These are phyloP conservation scores for Cabera pusaria DNA, from an alignment of 2,888 invertebrate species.

Conservation along the genomic window DNA sequence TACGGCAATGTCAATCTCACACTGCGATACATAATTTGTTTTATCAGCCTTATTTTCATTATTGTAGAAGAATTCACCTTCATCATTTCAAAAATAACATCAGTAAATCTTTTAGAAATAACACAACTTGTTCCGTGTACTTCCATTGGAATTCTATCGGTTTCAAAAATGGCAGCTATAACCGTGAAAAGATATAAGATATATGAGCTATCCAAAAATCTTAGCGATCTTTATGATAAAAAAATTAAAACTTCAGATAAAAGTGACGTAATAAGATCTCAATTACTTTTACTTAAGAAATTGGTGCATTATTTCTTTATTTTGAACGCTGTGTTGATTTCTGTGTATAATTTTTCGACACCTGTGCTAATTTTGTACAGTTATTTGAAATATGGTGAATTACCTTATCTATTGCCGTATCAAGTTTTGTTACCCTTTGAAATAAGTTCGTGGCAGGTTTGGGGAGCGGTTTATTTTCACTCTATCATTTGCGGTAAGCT, in stretches of 20 bases:
- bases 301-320: constrained; percentile 60
- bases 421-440: constrained; percentile 59
- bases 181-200: constrained; percentile 40
- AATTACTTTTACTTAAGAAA: constrained; percentile 45
- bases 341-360: constrained; percentile 63
- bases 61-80: constrained; percentile 44
- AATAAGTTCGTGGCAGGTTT: constrained; percentile 50
- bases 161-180: constrained; percentile 47
- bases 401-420: constrained; percentile 54
- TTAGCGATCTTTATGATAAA: constrained; percentile 44
- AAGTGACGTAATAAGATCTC: constrained; percentile 38
- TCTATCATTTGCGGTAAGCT: constrained; percentile 55
- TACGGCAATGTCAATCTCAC: constrained; percentile 40
- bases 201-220: constrained; percentile 41
- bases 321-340: constrained; percentile 55
- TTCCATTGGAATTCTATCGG: constrained; percentile 49
- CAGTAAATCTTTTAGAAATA: constrained; percentile 56
- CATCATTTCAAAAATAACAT: constrained; percentile 50
- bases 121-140: constrained; percentile 58
- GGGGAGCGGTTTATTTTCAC: constrained; percentile 52
- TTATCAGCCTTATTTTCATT: constrained; percentile 37
- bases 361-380: constrained; percentile 49
- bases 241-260: constrained; percentile 40
- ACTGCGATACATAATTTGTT: constrained; percentile 40
- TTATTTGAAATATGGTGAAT: constrained; percentile 42